Percentiles rank a stretch among this genome's conserved stretches.
Evolutionary conservation across 2,888 invertebrate genomes (phyloP).

Genomic region (Crepidodera aurea): DNA sequence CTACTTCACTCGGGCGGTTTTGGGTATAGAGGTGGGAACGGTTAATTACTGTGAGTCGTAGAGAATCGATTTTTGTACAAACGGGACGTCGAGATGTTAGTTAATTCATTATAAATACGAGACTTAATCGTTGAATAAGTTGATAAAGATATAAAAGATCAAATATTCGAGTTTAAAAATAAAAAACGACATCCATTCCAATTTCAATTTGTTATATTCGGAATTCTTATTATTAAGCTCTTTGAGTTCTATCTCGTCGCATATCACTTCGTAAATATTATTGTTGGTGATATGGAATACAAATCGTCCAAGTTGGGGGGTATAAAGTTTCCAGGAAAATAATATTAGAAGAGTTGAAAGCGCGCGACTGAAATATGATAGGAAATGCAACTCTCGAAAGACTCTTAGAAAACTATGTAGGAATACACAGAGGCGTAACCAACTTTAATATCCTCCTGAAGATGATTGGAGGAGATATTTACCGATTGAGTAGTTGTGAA

Average conservation of each 20-base stretch:
- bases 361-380: constrained; percentile 22
- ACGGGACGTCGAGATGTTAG: no score
- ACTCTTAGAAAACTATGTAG: constrained; percentile 32
- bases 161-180: no score
- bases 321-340: constrained; percentile 12
- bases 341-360: constrained; percentile 13
- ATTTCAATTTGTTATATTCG: background rate
- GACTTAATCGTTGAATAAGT: no score
- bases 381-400: constrained; percentile 20
- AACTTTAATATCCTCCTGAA: no score
- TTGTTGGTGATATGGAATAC: constrained; percentile 14
- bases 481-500: no score
- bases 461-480: no score
- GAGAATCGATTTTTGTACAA: background rate
- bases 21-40: constrained; percentile 14
- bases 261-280: constrained; percentile 13
- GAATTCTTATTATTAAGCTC: background rate
- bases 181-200: background rate
- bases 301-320: constrained; percentile 15
- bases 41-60: background rate
- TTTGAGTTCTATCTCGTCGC: background rate
- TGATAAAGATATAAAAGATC: no score
- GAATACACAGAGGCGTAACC: constrained; percentile 22
- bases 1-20: constrained; percentile 15
- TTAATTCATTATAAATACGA: no score